Conservation (phyloP, 2,797 vertebrate genomes). For the Picus viridis region DNA sequence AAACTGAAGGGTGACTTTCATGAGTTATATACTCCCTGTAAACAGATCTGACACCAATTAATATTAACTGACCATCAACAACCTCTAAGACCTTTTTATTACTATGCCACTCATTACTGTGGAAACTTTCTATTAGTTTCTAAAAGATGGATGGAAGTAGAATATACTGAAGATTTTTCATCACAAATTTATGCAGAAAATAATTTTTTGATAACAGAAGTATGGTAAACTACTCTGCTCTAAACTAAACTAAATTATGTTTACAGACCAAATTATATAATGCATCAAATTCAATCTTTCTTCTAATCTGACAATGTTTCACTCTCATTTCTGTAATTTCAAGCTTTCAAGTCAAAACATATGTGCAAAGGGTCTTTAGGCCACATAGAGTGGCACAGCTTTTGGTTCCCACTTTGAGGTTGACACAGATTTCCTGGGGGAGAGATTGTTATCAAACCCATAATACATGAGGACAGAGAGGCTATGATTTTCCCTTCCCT, state of each 20-base stretch:
- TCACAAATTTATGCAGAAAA: not conserved
- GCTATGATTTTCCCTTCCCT: not conserved
- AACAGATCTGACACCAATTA: not conserved
- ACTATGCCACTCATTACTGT: not conserved
- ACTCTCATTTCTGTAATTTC: not conserved
- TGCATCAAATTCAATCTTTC: not conserved
- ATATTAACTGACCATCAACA: not conserved
- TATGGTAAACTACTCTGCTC: not conserved
- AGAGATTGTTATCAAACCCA: not conserved
- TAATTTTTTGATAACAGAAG: not conserved
- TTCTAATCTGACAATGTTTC: not conserved
- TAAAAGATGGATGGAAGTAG: not conserved
- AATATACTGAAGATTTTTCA: not conserved
- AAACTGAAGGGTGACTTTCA: constrained; percentile 19
- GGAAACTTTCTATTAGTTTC: not conserved
- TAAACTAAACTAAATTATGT: not conserved
- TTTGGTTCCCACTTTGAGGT: not conserved
- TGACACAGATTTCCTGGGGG: not conserved
- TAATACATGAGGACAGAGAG: not conserved
- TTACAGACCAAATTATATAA: not conserved
- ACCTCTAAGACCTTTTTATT: not conserved
- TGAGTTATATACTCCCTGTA: not conserved
- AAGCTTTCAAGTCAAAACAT: not conserved
- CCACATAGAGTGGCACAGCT: not conserved
- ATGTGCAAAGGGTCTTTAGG: not conserved